phyloP scores from a whole-genome alignment of 1,140 invertebrate genomes.

The Drosophila persimilis region DNA sequence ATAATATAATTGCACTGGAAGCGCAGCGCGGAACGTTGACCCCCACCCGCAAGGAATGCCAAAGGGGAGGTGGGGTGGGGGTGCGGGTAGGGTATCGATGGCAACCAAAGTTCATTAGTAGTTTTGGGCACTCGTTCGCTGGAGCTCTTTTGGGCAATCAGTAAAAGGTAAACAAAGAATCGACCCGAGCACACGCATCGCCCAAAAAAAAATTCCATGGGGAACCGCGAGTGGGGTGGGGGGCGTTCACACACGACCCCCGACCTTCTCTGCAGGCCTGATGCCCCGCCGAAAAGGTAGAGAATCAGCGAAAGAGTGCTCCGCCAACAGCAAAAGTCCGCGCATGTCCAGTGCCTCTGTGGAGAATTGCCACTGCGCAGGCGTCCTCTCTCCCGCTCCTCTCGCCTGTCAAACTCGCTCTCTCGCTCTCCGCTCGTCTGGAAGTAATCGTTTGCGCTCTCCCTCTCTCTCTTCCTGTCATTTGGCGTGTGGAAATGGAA shows the following conservation, averaged over 20 bases:
- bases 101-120: slow-evolving; percentile 61
- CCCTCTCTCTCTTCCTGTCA: slow-evolving; percentile 24
- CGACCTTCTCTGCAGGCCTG: slow-evolving; percentile 36
- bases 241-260: slow-evolving; percentile 24
- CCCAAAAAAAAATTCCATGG: slow-evolving; percentile 13
- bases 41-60: slow-evolving; percentile 25
- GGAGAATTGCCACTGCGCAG: slow-evolving; percentile 48
- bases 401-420: slow-evolving; percentile 3
- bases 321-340: slow-evolving; percentile 36
- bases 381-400: slow-evolving; percentile 13
- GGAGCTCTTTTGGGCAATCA: slow-evolving; percentile 43
- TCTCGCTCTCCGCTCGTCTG: slow-evolving; percentile 20
- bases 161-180: slow-evolving; percentile 75
- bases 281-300: slow-evolving; percentile 7
- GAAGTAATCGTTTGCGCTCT: slow-evolving; percentile 30
- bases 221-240: background rate
- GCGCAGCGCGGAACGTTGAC: slow-evolving; percentile 33
- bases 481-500: slow-evolving; percentile 34
- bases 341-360: slow-evolving; percentile 51
- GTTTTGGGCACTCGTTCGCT: slow-evolving; percentile 36
- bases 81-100: slow-evolving; percentile 19
- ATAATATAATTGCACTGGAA: slow-evolving; percentile 33
- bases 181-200: slow-evolving; percentile 32
- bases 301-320: slow-evolving; percentile 26
- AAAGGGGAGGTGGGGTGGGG: background rate